Conservation (phyloP, 2,113 vertebrate genomes). For the Progne subis region DNA sequence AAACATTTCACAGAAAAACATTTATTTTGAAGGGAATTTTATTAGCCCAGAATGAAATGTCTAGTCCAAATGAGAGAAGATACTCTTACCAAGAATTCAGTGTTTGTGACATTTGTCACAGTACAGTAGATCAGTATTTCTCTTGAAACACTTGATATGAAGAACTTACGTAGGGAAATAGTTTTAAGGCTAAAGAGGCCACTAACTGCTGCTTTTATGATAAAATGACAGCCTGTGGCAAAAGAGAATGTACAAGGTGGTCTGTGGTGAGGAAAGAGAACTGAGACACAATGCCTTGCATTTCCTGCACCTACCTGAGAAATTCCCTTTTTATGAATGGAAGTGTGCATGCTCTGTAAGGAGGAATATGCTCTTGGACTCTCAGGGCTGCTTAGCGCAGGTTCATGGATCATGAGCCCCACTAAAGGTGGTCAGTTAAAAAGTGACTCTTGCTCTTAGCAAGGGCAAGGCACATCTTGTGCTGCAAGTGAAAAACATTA, state of each 20-base stretch:
- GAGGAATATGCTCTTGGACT: not conserved
- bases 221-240: not conserved
- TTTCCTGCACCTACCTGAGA: not conserved
- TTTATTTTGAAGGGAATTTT: not conserved
- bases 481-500: accelerated
- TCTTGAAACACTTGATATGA: not conserved
- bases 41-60: not conserved
- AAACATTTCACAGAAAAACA: not conserved
- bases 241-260: not conserved
- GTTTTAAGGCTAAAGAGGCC: not conserved
- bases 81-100: not conserved
- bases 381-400: not conserved
- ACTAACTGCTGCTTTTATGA: not conserved
- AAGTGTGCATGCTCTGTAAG: not conserved
- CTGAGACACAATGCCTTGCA: not conserved
- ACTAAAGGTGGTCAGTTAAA: not conserved
- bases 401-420: not conserved
- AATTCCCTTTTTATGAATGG: not conserved
- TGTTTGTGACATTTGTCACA: not conserved
- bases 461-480: not conserved
- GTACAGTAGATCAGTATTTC: not conserved
- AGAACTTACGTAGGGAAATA: not conserved
- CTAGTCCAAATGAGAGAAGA: not conserved
- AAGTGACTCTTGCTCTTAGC: not conserved
- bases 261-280: not conserved